Evolutionary conservation across 1,140 invertebrate genomes (phyloP), one percentile per base, ranked within the genome.

Genomic region (Dendroctonus valens): DNA sequence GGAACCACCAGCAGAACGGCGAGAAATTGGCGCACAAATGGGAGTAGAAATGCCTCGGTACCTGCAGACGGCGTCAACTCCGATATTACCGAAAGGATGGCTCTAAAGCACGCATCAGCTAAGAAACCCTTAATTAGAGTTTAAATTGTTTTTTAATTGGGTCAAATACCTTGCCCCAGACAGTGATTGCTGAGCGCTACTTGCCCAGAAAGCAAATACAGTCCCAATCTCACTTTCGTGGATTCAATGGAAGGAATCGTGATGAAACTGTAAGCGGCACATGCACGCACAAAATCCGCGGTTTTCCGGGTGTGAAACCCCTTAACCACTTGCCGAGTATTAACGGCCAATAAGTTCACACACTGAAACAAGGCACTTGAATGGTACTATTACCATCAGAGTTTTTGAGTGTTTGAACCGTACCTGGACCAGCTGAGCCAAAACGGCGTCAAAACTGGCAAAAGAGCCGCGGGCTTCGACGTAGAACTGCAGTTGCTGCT

Each of bases 31-130:
- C 85, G 87, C 5, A 91, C 74, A 74, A 91, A 92, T 0, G 88
- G 84, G 0, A 88, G 76, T 3, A 95, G 76, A 78, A 88, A 90
- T 3, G 84, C 81, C 72, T 95, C 89, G 0, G 89, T 85, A 11
- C 86, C 81, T 73, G 90, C 89, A 5, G 88, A 88, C 72, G 93
- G 91, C 72, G 92, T 89, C 72, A 95, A 82, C 70, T 96, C 91
- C 5, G 87, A 85, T 49, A 97, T 84, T 14, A 93, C 78, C 52
- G 85, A 87, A 7, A 97, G 84, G 0, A 92, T 88, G 46, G 92
- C 90, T 81, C 96, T 96, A 59, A 97, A 91, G 76, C 94, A 97
- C 3, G 92, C 92, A 84, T 98, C 95, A 60, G 91, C 94, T 95
- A 75, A 60, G 66, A 70, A 72, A 54, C 48, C 61, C 9, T 11